Conservation (phyloP, 2,113 vertebrate species). For the Embiotoca jacksoni region DNA sequence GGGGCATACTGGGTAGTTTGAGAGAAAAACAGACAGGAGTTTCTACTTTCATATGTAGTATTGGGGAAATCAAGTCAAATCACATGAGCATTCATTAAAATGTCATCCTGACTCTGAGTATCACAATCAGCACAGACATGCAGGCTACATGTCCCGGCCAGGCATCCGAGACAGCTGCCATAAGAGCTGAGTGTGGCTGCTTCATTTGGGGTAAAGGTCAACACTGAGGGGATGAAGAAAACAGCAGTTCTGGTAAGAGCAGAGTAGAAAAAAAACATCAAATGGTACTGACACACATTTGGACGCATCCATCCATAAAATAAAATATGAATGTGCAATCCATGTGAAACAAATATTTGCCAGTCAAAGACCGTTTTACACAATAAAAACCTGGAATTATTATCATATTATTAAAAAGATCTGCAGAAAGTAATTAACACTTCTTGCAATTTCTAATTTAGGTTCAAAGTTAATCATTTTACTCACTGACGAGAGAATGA, state of each 20-base stretch:
- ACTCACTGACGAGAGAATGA: no score
- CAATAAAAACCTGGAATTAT: neutral
- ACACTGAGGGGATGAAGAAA: slow-evolving; percentile 25
- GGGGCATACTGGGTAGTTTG: slow-evolving; percentile 24
- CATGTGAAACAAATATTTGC: neutral
- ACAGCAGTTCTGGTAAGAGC: slow-evolving; percentile 4
- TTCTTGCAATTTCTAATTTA: no score
- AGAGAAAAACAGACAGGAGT: neutral
- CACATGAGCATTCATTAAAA: neutral
- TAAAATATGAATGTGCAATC: neutral
- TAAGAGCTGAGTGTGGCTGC: slow-evolving; percentile 45
- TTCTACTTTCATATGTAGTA: neutral
- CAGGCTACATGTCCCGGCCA: slow-evolving; percentile 31
- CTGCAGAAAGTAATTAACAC: neutral
- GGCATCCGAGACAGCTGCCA: slow-evolving; percentile 66
- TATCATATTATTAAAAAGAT: neutral
- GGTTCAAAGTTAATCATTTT: neutral
- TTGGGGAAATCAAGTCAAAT: neutral
- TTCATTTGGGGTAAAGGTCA: slow-evolving; percentile 78
- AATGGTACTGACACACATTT: slow-evolving; percentile 1
- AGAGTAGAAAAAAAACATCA: slow-evolving; percentile 31
- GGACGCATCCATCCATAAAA: neutral
- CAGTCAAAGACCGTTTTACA: neutral
- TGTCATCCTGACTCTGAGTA: neutral
- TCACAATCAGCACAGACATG: neutral